phyloP scores from a whole-genome alignment of 2,113 vertebrate genomes.

The Megaptera novaeangliae region DNA sequence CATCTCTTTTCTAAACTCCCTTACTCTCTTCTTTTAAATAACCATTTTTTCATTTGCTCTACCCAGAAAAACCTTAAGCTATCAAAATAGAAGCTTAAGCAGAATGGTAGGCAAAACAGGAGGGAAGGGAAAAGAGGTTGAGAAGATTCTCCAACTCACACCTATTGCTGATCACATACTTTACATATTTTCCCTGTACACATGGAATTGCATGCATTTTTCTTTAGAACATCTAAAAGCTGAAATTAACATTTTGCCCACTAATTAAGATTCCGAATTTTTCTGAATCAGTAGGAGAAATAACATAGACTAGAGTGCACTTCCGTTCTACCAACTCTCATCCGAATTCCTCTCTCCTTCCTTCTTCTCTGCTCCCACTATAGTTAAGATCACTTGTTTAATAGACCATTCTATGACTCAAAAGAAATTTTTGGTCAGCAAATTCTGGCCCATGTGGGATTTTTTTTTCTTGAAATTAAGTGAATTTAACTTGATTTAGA shows the following conservation, averaged over 20 bases:
- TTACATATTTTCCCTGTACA: background rate
- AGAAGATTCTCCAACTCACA: background rate
- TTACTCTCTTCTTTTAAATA: constrained; percentile 25
- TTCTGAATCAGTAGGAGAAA: background rate
- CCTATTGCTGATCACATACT: background rate
- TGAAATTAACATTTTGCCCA: background rate
- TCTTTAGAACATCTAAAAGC: background rate
- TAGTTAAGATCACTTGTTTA: background rate
- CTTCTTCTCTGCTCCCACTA: background rate
- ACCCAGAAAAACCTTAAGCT: background rate
- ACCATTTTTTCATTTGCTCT: background rate
- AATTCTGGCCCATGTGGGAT: background rate
- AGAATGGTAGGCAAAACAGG: background rate
- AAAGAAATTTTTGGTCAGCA: background rate
- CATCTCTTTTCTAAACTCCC: background rate
- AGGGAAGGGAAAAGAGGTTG: background rate
- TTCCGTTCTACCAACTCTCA: background rate
- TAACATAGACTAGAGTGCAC: background rate
- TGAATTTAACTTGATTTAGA: background rate
- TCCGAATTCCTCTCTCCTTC: background rate
- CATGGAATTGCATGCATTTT: background rate
- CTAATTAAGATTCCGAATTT: background rate
- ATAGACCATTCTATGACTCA: background rate
- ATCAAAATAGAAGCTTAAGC: background rate
- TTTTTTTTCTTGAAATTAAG: background rate